phyloP scores from a whole-genome alignment of 2,797 vertebrate genomes.

The Myripristis murdjan region DNA sequence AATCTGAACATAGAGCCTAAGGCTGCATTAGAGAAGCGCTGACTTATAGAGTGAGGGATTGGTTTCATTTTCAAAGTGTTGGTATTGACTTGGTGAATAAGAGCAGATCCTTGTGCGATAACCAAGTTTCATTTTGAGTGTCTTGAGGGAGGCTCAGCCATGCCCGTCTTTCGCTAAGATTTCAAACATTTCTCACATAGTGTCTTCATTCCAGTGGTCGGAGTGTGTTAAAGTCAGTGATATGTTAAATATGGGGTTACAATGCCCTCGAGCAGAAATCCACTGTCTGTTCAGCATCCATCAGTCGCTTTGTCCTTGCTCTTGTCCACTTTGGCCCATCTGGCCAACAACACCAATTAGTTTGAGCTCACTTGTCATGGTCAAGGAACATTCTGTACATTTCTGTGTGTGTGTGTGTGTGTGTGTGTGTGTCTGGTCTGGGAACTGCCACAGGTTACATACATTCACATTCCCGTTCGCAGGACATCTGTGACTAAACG shows the following conservation, averaged over 20 bases:
- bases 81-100: too few relatives aligned
- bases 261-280: background rate
- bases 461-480: conserved; percentile 48
- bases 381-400: conserved; percentile 48
- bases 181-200: conserved; percentile 40
- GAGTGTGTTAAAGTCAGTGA: background rate
- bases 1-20: too few relatives aligned
- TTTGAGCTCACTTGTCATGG: background rate
- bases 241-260: background rate
- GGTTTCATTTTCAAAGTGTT: too few relatives aligned
- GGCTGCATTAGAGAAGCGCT: too few relatives aligned
- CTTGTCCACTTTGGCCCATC: background rate
- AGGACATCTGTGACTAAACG: conserved; percentile 67
- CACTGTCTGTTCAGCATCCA: conserved; percentile 6
- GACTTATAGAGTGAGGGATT: too few relatives aligned
- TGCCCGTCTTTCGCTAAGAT: conserved; percentile 7
- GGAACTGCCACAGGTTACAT: conserved; percentile 40
- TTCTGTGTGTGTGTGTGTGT: background rate
- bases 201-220: background rate
- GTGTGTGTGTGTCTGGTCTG: conserved; percentile 8
- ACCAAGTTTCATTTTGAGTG: conserved; percentile 14
- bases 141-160: background rate
- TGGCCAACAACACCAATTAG: background rate
- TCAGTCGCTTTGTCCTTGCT: background rate
- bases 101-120: too few relatives aligned